Percentiles rank a stretch among this genome's conserved stretches.
These are phyloP conservation scores for Heliothis virescens DNA, from an alignment of 1,140 invertebrate genomes.

Conservation along the genomic window DNA sequence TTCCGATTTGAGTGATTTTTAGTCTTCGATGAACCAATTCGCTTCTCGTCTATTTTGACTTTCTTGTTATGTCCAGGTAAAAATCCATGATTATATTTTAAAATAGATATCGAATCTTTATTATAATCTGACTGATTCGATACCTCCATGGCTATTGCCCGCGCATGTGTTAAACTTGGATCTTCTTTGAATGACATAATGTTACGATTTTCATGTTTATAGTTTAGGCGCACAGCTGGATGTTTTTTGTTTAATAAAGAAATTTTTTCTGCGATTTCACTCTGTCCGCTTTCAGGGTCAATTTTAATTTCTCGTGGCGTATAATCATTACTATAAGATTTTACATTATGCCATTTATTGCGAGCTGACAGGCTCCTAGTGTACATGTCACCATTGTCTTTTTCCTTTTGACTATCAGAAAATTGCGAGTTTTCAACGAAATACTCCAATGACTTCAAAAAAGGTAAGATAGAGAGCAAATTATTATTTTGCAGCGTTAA, in stretches of 20 bases:
- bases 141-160: slow-evolving; percentile 65
- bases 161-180: slow-evolving; percentile 58
- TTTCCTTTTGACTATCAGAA: slow-evolving; percentile 45
- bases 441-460: slow-evolving; percentile 75
- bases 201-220: slow-evolving; percentile 67
- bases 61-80: slow-evolving; percentile 61
- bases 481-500: slow-evolving; percentile 54
- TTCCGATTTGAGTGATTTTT: slow-evolving; percentile 38
- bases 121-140: slow-evolving; percentile 67
- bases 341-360: slow-evolving; percentile 79
- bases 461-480: slow-evolving; percentile 68
- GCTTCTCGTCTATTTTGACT: slow-evolving; percentile 53
- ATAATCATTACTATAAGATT: slow-evolving; percentile 74
- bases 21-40: neutral
- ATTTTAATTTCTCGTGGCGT: slow-evolving; percentile 66
- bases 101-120: slow-evolving; percentile 63
- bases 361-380: slow-evolving; percentile 66
- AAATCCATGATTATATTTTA: slow-evolving; percentile 76
- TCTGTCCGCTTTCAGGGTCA: slow-evolving; percentile 53
- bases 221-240: slow-evolving; percentile 67
- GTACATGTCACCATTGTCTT: slow-evolving; percentile 61
- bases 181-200: slow-evolving; percentile 57
- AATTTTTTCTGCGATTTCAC: slow-evolving; percentile 57
- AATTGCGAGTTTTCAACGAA: slow-evolving; percentile 54
- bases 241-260: slow-evolving; percentile 64